Evolutionary conservation across 2,888 invertebrate species (phyloP).

Genomic region (Marasmarcha lunaedactyla): DNA sequence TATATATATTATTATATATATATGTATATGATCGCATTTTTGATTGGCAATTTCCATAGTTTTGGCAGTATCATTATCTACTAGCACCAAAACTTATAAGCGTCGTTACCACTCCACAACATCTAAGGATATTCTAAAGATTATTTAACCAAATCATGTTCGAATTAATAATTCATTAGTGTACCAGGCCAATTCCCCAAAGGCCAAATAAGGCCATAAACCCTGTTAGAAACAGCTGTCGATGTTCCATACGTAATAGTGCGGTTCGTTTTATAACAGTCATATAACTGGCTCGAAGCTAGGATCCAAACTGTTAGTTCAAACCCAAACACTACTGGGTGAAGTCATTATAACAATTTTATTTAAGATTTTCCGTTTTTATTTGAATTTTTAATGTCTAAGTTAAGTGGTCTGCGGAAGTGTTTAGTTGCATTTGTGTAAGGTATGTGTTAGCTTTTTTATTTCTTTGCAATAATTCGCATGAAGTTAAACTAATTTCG

Average conservation of each 20-base stretch:
- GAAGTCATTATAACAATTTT: slow-evolving; percentile 36
- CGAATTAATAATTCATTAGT: slow-evolving; percentile 25
- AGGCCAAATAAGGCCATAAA: slow-evolving; percentile 38
- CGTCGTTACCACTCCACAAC: no score
- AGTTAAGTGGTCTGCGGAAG: background rate
- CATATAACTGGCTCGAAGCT: slow-evolving; percentile 52
- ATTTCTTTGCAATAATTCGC: no score
- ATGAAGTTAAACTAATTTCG: no score
- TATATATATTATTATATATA: no score
- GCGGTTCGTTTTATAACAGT: slow-evolving; percentile 62
- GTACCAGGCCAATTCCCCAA: slow-evolving; percentile 22
- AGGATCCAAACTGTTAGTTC: slow-evolving; percentile 47
- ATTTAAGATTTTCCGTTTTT: slow-evolving; percentile 15
- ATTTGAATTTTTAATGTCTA: slow-evolving; percentile 10
- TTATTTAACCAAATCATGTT: background rate
- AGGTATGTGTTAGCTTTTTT: no score
- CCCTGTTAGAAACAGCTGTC: slow-evolving; percentile 58
- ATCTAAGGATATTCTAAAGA: no score
- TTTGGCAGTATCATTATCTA: no score
- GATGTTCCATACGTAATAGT: slow-evolving; percentile 53
- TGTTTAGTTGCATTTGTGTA: background rate
- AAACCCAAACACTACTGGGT: slow-evolving; percentile 59
- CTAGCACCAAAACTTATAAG: no score
- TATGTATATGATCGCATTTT: no score
- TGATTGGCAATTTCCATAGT: no score